Percentiles rank a stretch among this genome's conserved stretches.
These are phyloP conservation scores for Drosophila differens DNA, from an alignment of 2,888 invertebrate species.

Conservation along the genomic window DNA sequence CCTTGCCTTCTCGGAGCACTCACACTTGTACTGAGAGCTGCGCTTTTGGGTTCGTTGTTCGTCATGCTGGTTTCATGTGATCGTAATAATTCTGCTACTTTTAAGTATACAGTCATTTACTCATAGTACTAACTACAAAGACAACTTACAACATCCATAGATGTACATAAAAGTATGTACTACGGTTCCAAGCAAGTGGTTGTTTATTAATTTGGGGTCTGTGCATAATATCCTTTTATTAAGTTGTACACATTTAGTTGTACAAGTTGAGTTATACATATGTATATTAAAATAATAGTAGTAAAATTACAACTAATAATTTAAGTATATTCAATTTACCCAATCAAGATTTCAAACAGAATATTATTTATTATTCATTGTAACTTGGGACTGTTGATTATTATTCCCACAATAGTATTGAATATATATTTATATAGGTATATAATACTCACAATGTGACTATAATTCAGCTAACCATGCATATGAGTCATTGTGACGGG, in stretches of 20 bases:
- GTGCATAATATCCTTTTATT: background rate
- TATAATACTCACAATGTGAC: slow-evolving; percentile 29
- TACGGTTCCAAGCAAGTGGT: background rate
- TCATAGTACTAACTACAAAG: background rate
- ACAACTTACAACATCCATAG: background rate
- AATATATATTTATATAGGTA: background rate
- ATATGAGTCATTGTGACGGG: slow-evolving; percentile 30
- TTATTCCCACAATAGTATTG: background rate
- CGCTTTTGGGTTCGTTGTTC: slow-evolving; percentile 75
- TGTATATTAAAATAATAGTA: background rate
- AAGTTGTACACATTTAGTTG: background rate
- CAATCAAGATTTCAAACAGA: background rate
- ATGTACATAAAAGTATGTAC: background rate
- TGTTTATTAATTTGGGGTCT: background rate
- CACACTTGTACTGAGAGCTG: slow-evolving; percentile 28
- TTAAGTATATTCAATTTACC: too few relatives aligned
- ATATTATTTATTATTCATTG: background rate
- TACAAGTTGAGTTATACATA: background rate
- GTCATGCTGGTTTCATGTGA: slow-evolving; percentile 79
- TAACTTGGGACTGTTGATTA: background rate
- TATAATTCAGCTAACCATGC: background rate
- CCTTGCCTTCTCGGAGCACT: slow-evolving; percentile 14
- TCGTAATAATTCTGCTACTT: slow-evolving; percentile 58
- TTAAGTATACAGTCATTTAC: slow-evolving; percentile 10
- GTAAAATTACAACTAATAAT: background rate